These are phyloP conservation scores for Drosophila teissieri DNA, from an alignment of 1,140 invertebrate species.

Conservation along the genomic window DNA sequence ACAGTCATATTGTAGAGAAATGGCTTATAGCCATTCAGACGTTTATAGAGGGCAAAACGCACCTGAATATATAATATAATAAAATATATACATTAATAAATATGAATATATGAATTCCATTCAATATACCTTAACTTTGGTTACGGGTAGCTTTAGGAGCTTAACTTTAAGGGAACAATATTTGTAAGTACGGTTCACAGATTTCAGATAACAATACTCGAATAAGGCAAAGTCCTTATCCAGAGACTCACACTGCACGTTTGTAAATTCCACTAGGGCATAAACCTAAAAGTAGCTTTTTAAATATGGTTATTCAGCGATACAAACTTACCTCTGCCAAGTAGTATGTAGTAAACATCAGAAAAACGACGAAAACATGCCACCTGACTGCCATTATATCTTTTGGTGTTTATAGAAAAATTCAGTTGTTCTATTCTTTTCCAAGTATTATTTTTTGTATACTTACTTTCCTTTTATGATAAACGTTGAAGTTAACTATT, in stretches of 20 bases:
- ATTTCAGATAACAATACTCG: constrained; percentile 4
- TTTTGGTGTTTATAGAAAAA: background rate
- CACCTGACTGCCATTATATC: background rate
- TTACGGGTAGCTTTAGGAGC: background rate
- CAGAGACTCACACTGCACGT: background rate
- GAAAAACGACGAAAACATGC: no score
- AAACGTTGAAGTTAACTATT: no score
- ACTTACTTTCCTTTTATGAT: no score
- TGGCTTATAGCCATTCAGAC: constrained; percentile 2
- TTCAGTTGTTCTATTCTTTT: no score
- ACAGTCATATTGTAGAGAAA: constrained; percentile 12
- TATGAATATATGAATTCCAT: no score
- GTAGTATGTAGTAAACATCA: background rate
- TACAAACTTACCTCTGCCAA: background rate
- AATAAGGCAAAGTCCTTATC: constrained; percentile 1
- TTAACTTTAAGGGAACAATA: background rate
- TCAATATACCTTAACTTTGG: background rate
- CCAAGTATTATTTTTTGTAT: no score
- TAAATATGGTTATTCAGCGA: no score
- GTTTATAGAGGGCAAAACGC: background rate
- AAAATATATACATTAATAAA: no score
- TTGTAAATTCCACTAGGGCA: constrained; percentile 5
- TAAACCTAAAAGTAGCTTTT: background rate
- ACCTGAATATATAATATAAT: background rate
- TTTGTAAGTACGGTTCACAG: constrained; percentile 5